phyloP scores from a whole-genome alignment of 2,113 vertebrate genomes.

The Oryctolagus cuniculus region DNA sequence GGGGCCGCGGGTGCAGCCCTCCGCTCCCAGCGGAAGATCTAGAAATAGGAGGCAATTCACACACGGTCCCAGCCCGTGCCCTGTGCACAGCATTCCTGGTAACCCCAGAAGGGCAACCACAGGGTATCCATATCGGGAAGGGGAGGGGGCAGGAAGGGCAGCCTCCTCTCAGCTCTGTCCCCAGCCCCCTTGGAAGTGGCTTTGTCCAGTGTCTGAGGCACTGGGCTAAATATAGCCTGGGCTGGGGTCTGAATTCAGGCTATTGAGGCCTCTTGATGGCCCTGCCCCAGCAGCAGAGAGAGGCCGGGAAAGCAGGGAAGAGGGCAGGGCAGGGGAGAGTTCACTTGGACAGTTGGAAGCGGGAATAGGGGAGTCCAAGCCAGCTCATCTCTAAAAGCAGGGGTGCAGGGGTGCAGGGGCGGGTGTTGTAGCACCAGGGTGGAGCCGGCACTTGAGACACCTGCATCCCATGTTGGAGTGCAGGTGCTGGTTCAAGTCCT shows the following conservation, averaged over 20 bases:
- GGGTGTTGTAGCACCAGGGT: no score
- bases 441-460: no score
- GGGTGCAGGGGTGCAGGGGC: no score
- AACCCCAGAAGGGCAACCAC: slow-evolving; percentile 69
- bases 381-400: neutral
- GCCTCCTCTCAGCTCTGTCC: slow-evolving; percentile 52
- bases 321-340: neutral
- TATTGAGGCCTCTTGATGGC: slow-evolving; percentile 66
- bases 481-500: no score
- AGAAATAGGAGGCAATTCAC: slow-evolving; percentile 72
- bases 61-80: slow-evolving; percentile 8
- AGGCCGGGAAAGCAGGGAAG: neutral
- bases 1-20: neutral
- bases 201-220: slow-evolving; percentile 81
- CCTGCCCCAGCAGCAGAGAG: neutral
- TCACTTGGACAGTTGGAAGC: neutral
- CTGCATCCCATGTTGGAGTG: no score
- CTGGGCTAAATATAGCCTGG: slow-evolving; percentile 77
- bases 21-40: slow-evolving; percentile 6
- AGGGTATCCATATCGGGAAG: slow-evolving; percentile 74
- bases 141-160: slow-evolving; percentile 75
- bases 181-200: slow-evolving; percentile 71
- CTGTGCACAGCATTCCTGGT: slow-evolving; percentile 56
- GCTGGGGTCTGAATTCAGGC: slow-evolving; percentile 78
- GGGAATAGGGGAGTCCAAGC: neutral